Conservation (phyloP, 1,140 invertebrate species). For the Bombus sylvicola region DNA sequence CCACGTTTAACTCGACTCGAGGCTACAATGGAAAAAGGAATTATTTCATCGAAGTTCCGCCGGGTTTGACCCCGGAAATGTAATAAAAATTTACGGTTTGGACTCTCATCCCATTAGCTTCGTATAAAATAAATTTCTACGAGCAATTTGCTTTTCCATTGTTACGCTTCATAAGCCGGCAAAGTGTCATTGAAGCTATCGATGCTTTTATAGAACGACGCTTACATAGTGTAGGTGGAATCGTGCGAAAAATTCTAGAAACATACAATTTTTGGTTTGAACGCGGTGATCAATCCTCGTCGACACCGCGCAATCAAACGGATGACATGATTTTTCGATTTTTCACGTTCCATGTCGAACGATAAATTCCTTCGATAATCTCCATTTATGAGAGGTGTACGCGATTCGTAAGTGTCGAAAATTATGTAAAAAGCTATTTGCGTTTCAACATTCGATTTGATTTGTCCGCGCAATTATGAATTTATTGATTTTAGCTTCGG, state of each 20-base stretch:
- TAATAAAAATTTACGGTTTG: slow-evolving; percentile 39
- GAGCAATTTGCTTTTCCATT: slow-evolving; percentile 18
- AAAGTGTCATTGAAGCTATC: background rate
- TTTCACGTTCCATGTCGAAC: background rate
- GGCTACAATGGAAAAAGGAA: slow-evolving; percentile 25
- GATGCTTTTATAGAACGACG: background rate
- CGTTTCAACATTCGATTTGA: no score
- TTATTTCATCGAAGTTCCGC: slow-evolving; percentile 19
- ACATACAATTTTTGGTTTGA: background rate
- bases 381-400: background rate
- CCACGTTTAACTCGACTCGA: slow-evolving; percentile 30
- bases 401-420: background rate
- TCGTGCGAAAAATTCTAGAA: background rate
- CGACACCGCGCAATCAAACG: background rate
- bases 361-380: slow-evolving; percentile 1
- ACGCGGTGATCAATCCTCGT: background rate
- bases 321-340: background rate
- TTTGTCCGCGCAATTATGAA: no score
- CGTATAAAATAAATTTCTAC: slow-evolving; percentile 14
- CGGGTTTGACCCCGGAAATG: background rate
- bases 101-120: background rate
- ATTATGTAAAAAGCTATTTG: no score
- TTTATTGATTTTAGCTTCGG: no score
- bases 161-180: background rate
- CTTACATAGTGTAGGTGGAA: no score